phyloP scores from a whole-genome alignment of 64 coral and sea anemone genomes.

The Dendrophyllia cribrosa region DNA sequence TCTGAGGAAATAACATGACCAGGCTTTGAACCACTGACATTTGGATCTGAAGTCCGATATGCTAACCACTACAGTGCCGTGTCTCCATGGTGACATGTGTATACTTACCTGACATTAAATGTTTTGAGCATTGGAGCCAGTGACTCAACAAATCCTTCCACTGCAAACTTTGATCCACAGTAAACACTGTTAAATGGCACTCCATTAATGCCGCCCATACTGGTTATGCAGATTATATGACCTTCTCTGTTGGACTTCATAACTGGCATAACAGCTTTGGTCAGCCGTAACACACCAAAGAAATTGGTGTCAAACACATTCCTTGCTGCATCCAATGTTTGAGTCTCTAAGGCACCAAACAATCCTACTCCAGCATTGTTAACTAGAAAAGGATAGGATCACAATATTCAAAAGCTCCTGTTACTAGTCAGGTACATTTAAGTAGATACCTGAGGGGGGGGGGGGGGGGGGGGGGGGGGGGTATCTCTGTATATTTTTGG shows the following conservation, averaged over 20 bases:
- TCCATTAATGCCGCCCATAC: slow-evolving; percentile 63
- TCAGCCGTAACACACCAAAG: slow-evolving; percentile 80
- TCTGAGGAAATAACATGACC: no score
- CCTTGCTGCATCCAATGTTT: slow-evolving; percentile 33
- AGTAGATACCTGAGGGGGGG: no score
- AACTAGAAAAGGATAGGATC: slow-evolving; percentile 33
- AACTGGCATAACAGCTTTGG: slow-evolving; percentile 52
- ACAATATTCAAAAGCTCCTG: not conserved
- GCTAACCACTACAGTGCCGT: no score
- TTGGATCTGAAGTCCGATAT: no score
- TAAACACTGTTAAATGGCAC: slow-evolving; percentile 74
- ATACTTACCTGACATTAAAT: slow-evolving; percentile 83
- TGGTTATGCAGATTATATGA: slow-evolving; percentile 74
- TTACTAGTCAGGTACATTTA: not conserved
- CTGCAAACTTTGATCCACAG: slow-evolving; percentile 75
- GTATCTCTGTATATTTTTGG: no score
- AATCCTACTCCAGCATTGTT: slow-evolving; percentile 83
- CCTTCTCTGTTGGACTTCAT: slow-evolving; percentile 82
- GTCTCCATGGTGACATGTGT: not conserved
- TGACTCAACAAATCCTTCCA: slow-evolving; percentile 79
- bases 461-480: no score
- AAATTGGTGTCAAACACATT: slow-evolving; percentile 79
- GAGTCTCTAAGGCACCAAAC: slow-evolving; percentile 65
- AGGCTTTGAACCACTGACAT: no score
- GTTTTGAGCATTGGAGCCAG: slow-evolving; percentile 71